Evolutionary conservation across 2,888 invertebrate genomes (phyloP).

Genomic region (Eucera pruinosa): DNA sequence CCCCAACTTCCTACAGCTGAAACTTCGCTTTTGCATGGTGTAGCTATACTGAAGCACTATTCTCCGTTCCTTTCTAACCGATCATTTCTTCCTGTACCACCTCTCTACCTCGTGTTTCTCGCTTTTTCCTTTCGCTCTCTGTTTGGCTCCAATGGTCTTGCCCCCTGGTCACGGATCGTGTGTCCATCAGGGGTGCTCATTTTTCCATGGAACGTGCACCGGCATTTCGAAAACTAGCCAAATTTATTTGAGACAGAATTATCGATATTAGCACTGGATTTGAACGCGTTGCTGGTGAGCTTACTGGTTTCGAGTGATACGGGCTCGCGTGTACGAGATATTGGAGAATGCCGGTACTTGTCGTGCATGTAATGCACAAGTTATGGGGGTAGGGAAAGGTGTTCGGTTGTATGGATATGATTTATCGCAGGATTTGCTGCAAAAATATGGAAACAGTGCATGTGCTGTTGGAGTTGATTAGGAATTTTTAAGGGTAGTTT

Average conservation of each 20-base stretch:
- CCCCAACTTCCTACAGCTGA: too few species aligned
- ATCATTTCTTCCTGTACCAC: conserved; percentile 32
- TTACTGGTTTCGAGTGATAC: conserved; percentile 10
- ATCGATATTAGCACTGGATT: neutral
- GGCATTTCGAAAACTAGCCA: neutral
- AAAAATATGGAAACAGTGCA: neutral
- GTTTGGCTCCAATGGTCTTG: conserved; percentile 30
- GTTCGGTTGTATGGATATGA: neutral
- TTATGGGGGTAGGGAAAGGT: neutral
- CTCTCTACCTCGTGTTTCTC: conserved; percentile 13
- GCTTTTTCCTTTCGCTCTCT: conserved; percentile 30
- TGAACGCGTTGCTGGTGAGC: neutral
- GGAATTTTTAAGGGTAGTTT: neutral
- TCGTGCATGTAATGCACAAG: neutral
- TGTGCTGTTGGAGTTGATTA: neutral
- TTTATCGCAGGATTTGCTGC: neutral
- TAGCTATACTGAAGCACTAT: conserved; percentile 56
- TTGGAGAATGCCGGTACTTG: conserved; percentile 9
- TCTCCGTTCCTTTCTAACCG: conserved; percentile 57
- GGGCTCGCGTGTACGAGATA: neutral
- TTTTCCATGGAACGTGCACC: conserved; percentile 6
- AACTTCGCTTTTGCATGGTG: too few species aligned
- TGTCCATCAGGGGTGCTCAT: conserved; percentile 72
- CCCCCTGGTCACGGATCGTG: conserved; percentile 63
- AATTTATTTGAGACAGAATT: neutral